phyloP scores from a whole-genome alignment of 2,888 invertebrate genomes.

The Hoplodrina blanda region DNA sequence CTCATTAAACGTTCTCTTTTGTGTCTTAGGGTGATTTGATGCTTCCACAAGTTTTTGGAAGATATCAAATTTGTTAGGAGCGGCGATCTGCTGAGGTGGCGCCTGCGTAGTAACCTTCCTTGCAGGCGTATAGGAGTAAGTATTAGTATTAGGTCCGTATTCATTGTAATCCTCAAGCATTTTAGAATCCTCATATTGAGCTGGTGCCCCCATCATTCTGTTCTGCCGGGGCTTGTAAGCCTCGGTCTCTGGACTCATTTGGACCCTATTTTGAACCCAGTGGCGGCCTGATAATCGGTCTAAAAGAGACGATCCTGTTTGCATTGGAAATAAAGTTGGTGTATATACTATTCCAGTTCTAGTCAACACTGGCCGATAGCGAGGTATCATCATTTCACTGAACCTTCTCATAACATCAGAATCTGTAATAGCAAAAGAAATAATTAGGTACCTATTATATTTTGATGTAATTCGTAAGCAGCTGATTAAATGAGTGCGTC shows the following conservation, averaged over 20 bases:
- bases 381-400: constrained; percentile 47
- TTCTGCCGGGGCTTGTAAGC: not conserved
- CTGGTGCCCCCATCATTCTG: not conserved
- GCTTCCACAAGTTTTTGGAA: constrained; percentile 51
- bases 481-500: not conserved
- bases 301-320: constrained; percentile 37
- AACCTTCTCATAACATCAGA: constrained; percentile 29
- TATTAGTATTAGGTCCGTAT: constrained; percentile 45
- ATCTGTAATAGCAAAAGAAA: constrained; percentile 37
- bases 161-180: constrained; percentile 52
- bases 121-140: constrained; percentile 47
- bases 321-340: constrained; percentile 46
- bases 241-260: constrained; percentile 21
- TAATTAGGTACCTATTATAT: not conserved
- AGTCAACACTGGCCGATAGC: constrained; percentile 50
- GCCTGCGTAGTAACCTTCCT: constrained; percentile 32
- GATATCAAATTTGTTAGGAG: constrained; percentile 47
- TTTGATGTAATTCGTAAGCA: not conserved
- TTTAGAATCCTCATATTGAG: constrained; percentile 34
- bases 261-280: constrained; percentile 35
- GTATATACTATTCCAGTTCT: constrained; percentile 51
- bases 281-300: constrained; percentile 34
- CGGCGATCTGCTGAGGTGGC: constrained; percentile 29
- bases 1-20: constrained; percentile 29
- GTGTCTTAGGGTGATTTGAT: constrained; percentile 47